These are phyloP conservation scores for Taenioides sp. DNA, from an alignment of 2,797 vertebrate species.

Conservation along the genomic window DNA sequence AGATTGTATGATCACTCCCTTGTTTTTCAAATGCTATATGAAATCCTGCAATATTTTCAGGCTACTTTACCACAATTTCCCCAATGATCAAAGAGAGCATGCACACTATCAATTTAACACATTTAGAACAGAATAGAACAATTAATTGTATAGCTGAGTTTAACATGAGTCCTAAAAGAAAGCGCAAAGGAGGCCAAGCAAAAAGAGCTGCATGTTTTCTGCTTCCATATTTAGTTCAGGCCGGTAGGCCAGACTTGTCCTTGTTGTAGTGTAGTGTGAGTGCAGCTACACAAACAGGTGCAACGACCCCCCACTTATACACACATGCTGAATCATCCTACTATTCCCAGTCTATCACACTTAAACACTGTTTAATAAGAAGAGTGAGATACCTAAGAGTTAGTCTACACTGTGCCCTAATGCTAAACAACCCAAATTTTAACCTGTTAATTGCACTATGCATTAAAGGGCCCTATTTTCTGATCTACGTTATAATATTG, in stretches of 20 bases:
- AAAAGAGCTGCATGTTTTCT: constrained; percentile 50
- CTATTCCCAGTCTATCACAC: not conserved
- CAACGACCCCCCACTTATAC: constrained; percentile 14
- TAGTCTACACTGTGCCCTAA: not conserved
- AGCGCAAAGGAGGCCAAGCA: constrained; percentile 11
- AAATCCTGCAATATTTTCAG: too few species aligned
- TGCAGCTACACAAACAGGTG: constrained; percentile 43
- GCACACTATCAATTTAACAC: too few species aligned
- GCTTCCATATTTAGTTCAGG: constrained; percentile 70
- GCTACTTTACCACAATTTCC: too few species aligned
- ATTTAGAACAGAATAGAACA: not conserved
- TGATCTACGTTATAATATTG: too few species aligned
- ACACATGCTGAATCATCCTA: constrained; percentile 13
- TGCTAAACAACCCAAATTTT: not conserved
- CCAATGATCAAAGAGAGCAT: too few species aligned
- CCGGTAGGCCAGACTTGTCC: constrained; percentile 34
- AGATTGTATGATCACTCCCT: too few species aligned
- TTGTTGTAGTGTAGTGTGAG: constrained; percentile 32
- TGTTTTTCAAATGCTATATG: too few species aligned
- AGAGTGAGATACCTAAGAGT: not conserved
- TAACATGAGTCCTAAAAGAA: not conserved
- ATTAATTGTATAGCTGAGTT: not conserved
- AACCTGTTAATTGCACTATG: not conserved
- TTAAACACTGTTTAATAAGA: not conserved
- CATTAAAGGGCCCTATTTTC: not conserved